Percentiles rank a stretch among this genome's conserved stretches.
phyloP scores from a whole-genome alignment of 2,888 invertebrate genomes.

The Orthosia gracilis region DNA sequence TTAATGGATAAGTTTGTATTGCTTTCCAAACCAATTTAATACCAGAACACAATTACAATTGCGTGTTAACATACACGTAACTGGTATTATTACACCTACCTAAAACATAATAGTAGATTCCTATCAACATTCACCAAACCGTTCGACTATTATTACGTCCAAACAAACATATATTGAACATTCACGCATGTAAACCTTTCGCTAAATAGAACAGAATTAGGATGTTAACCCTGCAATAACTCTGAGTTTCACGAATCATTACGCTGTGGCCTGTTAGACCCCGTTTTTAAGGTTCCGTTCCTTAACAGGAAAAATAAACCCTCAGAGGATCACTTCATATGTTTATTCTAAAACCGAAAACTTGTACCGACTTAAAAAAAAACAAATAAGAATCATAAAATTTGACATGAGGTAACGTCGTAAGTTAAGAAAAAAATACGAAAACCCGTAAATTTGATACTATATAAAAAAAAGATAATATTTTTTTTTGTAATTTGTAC shows the following conservation, averaged over 20 bases:
- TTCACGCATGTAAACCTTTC: slow-evolving; percentile 67
- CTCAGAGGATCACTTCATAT: too few species aligned
- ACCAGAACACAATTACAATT: slow-evolving; percentile 9
- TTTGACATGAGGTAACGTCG: too few species aligned
- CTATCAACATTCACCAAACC: slow-evolving; percentile 41
- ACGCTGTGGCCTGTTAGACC: slow-evolving; percentile 54
- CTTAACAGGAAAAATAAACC: too few species aligned
- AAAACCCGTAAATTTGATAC: too few species aligned
- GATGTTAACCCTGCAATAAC: slow-evolving; percentile 72
- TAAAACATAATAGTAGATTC: slow-evolving; percentile 38
- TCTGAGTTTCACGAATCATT: slow-evolving; percentile 73
- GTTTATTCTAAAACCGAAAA: too few species aligned
- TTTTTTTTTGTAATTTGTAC: too few species aligned
- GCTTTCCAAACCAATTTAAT: background rate
- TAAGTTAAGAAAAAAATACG: too few species aligned
- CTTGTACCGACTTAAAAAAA: too few species aligned
- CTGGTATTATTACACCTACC: slow-evolving; percentile 5
- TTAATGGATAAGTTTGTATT: background rate
- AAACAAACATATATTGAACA: slow-evolving; percentile 53
- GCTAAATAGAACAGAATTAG: slow-evolving; percentile 73
- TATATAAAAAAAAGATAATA: too few species aligned
- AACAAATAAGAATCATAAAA: too few species aligned
- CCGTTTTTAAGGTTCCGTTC: background rate
- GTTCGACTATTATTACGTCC: slow-evolving; percentile 38
- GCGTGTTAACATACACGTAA: background rate